Evolutionary conservation across 1,140 invertebrate genomes (phyloP), one percentile per base, ranked within the genome.

Genomic region (Chironomus striatipennis): DNA sequence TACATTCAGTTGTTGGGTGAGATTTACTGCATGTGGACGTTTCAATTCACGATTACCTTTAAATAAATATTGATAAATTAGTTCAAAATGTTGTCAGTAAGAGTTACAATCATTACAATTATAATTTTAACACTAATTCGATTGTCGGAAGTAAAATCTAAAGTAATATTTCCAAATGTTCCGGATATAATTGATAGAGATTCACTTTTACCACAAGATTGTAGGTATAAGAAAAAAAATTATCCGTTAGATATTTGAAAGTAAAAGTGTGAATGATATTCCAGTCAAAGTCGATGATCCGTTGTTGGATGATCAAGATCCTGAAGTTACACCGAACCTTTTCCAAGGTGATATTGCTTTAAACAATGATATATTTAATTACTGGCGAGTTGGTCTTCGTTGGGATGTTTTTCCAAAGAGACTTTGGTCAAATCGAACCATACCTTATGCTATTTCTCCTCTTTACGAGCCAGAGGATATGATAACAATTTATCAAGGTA

Each of bases 301-400:
- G 7, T 2, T 70, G 9, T 10, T 70, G 18, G 65, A 70, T 75
- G 64, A 75, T 67, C 81, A 86, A 75, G 89, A 91, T 83, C 88
- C 89, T 0, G 89, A 90, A 84, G 86, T 89, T 0, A 83, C 82
- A 74, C 88, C 89, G 0, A 88, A 88, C 42, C 80, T 91, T 47
- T 90, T 87, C 77, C 87, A 91, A 80, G 89, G 90, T 2, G 89
- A 90, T 75, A 90, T 90, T 81, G 88, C 88, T 5, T 83, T 90
- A 42, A 83, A 86, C 43, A 81, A 83, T 73, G 81, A 82, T 75
- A 74, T 81, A 18, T 83, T 85, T 74, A 83, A 85, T 75, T 84
- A 85, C 74, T 87, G 86, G 85, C 78, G 87, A 75, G 85, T 90
- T 2, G 88, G 88, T 7, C 80, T 90, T 0, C 84, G 85, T 24